Conservation (phyloP, 2,113 vertebrate species). For the Misgurnus anguillicaudatus region DNA sequence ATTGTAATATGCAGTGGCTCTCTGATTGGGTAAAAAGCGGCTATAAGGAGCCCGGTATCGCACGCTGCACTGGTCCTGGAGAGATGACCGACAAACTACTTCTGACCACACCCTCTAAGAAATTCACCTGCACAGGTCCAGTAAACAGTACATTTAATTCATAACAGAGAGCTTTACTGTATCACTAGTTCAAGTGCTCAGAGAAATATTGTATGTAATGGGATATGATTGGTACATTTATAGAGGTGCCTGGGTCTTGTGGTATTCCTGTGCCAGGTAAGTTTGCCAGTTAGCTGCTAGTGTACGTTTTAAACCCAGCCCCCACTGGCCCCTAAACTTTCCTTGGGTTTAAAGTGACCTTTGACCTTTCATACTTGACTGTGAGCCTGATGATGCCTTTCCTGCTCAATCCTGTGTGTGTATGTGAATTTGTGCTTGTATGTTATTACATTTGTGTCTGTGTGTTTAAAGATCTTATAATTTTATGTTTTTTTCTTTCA, state of each 20-base stretch:
- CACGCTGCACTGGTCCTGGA: conserved; percentile 90
- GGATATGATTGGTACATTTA: conserved; percentile 71
- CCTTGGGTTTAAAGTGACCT: conserved; percentile 38
- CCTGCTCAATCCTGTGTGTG: conserved; percentile 32
- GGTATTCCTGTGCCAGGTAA: conserved; percentile 93
- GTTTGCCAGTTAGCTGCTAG: conserved; percentile 67
- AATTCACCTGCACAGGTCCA: conserved; percentile 95
- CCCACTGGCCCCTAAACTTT: conserved; percentile 48
- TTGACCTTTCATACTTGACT: background rate
- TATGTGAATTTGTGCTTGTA: conserved; percentile 6
- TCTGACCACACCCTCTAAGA: conserved; percentile 96
- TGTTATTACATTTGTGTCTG: conserved; percentile 15
- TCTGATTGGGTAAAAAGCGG: conserved; percentile 99
- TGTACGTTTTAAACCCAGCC: conserved; percentile 60
- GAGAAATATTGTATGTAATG: conserved; percentile 70
- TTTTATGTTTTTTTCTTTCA: conserved; percentile 14
- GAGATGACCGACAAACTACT: conserved; percentile 97
- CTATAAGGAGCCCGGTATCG: conserved; percentile 97
- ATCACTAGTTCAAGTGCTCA: conserved; percentile 4
- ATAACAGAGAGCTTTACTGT: background rate
- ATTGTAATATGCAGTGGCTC: conserved; percentile 98
- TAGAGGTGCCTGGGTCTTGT: conserved; percentile 92
- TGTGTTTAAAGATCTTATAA: conserved; percentile 34
- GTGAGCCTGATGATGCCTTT: background rate
- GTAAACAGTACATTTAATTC: background rate